Base-by-base conservation (phyloP, 92 coral and sea anemone genomes). In the Actinernus sp. region DNA sequence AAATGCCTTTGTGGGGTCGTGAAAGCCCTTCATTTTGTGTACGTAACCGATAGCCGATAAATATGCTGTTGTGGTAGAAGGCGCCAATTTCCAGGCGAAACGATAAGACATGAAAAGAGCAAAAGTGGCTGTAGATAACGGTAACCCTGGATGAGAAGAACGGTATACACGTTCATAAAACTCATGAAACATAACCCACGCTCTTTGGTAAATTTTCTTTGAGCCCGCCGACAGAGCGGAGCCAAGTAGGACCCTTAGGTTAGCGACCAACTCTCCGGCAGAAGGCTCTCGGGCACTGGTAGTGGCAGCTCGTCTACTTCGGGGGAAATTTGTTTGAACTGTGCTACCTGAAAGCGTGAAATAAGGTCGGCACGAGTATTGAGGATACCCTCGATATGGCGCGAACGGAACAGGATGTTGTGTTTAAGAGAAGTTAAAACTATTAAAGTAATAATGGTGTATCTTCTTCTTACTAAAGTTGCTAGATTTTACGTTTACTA, bases 291-390 rank as follows among this genome's bases (percentile, higher is more conserved):
- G n/a, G n/a, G n/a, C n/a, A n/a, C 58, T 21, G 32, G 10, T 18
- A 64, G 53, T 21, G 76, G 31, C 10, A 6, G 21, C 3, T 11
- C 74, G 74, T 67, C 63, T 38, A 26, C 52, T 20, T 18, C 50
- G 11, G 62, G 62, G 16, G 72, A 31, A 3, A n/a, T n/a, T n/a
- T n/a, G n/a, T n/a, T n/a, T n/a, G n/a, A n/a, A n/a, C n/a, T n/a
- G n/a, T n/a, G n/a, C 60, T 59, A 48, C 22, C 50, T 34, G 60
- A 29, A 61, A 61, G 21, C 69, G 55, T 22, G 69, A 61, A 47
- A 61, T 23, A 22, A 38, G n/a, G 25, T 61, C 69, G 14, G 52
- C 33, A 24, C 49, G 25, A 12, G 23, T 43, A 31, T 61, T 61
- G 4, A 33, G 54, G 13, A 61, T 7, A 2, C 66, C 66, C 26